Base-by-base conservation (phyloP, 2,888 invertebrate genomes). In the Augiades crinisus region DNA sequence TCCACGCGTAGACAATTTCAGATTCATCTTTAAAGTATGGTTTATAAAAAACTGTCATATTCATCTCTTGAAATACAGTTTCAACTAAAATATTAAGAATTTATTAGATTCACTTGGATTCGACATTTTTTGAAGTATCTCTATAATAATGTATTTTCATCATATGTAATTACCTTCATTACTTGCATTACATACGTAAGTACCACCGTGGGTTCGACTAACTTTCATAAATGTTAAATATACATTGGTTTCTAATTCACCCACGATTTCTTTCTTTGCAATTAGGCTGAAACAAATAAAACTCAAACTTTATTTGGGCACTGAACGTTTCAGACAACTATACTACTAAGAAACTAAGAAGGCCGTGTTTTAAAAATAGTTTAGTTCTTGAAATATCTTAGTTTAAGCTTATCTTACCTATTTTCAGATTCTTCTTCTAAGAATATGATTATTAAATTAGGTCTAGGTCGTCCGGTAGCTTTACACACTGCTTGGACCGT, bases 1-100 rank as follows among this genome's bases (percentile, higher is more conserved):
- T 61, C 83, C 85, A 87, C 0, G 72, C 78, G 81, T 82, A 89
- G 0, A 78, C 43, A 1, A 54, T 58, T 55, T 79, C 76, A 2
- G 64, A 52, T 0, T 60, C 30, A 1, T 51, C 30, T 2, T 71
- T 54, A 46, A 87, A 86, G 53, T 73, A 67, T 5, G 88, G 88
- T 31, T 65, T 65, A 54, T 81, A 76, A 2, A 74, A 52, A 5
- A 88, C 82, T 2, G 74, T 66, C 36, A 88, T 43, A 24, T 72
- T 66, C 67, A 79, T 77, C 24, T 60, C 46, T 47, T 69, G 52
- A 1, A 57, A 56, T 12, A 31, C 60, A 2, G 51, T 64, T 21
- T 64, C 72, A 53, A 78, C 86, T 86, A 64, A 8, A 50, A 43
- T n/a, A 54, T 49, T 10, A 16, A 30, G 2, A 27, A 27, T 27